Conservation (phyloP, 2,797 vertebrate species). For the Valencia hispanica region DNA sequence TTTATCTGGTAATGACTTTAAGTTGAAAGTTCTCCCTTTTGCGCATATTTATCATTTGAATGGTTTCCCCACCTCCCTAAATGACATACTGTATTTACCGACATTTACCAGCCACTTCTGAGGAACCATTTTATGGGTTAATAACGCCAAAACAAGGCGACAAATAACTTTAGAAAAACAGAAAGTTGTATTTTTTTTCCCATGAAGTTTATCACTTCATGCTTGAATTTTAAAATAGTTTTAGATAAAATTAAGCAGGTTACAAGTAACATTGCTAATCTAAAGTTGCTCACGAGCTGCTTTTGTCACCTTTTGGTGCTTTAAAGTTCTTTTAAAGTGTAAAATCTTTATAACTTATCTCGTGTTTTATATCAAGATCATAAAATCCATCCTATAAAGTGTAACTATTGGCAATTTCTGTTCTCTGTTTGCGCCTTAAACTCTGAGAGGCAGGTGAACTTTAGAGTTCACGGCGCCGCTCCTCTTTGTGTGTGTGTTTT, state of each 20-base stretch:
- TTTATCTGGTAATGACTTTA: constrained; percentile 29
- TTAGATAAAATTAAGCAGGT: constrained; percentile 25
- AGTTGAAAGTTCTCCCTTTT: constrained; percentile 16
- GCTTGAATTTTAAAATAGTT: neutral
- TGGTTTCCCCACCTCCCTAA: neutral
- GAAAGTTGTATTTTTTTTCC: constrained; percentile 1
- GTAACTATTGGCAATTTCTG: neutral
- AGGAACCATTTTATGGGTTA: constrained; percentile 32
- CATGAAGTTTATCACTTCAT: neutral
- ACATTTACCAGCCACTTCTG: constrained; percentile 15
- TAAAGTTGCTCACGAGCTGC: constrained; percentile 25
- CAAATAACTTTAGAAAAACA: neutral
- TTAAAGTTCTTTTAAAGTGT: constrained; percentile 26
- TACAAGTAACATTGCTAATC: constrained; percentile 24
- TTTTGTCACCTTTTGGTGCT: constrained; percentile 20
- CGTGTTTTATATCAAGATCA: neutral
- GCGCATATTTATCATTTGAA: constrained; percentile 19
- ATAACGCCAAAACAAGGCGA: constrained; percentile 8
- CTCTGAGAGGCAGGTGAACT: constrained; percentile 20
- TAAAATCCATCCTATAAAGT: neutral
- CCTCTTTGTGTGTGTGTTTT: neutral
- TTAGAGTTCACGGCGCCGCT: neutral
- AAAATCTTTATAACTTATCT: constrained; percentile 10
- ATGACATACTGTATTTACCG: constrained; percentile 11
- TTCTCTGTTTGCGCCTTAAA: constrained; percentile 10